A percentile compares a stretch with the other conserved stretches of the same genome.
Evolutionary conservation across 2,113 vertebrate species (phyloP).

Genomic region (Mustela lutreola): DNA sequence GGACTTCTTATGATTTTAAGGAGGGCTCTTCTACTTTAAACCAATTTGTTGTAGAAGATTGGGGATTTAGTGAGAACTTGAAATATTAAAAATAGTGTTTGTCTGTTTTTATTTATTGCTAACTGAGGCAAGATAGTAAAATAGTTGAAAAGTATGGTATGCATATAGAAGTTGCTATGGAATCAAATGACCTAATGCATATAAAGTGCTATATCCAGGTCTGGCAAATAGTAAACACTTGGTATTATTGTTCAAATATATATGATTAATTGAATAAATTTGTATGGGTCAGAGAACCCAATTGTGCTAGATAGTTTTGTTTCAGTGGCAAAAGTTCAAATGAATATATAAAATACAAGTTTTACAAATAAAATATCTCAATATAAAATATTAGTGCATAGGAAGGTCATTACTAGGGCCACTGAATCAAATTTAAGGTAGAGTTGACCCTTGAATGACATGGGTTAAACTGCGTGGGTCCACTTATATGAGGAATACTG

Average conservation of each 20-base stretch:
- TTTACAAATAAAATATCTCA: not conserved
- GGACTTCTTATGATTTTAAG: not conserved
- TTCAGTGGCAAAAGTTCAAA: not conserved
- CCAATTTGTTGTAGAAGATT: not conserved
- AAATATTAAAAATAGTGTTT: not conserved
- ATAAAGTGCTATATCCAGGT: not conserved
- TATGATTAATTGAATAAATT: not conserved
- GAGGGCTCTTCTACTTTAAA: not conserved
- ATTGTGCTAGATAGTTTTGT: not conserved
- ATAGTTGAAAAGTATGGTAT: not conserved
- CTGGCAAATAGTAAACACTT: not conserved
- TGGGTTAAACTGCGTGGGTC: not conserved
- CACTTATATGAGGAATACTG: not conserved
- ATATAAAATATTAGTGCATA: not conserved
- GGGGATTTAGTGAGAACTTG: not conserved
- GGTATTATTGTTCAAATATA: constrained; percentile 27
- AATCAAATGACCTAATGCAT: not conserved
- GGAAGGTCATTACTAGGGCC: not conserved
- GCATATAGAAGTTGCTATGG: not conserved
- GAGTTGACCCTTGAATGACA: not conserved
- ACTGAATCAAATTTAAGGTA: not conserved
- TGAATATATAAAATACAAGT: not conserved
- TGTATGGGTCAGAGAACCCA: not conserved
- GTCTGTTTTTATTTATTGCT: constrained; percentile 3
- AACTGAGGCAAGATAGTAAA: not conserved